Evolutionary conservation across 2,797 vertebrate species (phyloP), one percentile per base, ranked within the genome.

Genomic region (Taenioides sp.): DNA sequence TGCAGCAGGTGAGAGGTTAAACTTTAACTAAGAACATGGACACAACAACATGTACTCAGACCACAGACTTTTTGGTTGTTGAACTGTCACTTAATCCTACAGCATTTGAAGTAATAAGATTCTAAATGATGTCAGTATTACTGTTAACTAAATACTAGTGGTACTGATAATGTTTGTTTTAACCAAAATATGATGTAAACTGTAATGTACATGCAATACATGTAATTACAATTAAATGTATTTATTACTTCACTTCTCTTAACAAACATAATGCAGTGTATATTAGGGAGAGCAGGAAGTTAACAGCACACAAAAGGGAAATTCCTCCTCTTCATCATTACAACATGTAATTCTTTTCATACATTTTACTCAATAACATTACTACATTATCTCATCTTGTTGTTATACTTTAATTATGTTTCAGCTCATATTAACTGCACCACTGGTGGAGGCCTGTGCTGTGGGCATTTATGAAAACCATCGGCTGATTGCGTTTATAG

Each of bases 401-500:
- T n/a, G 7, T 22, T 54, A 22, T 11, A 22, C 11, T 23, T 11
- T 49, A 0, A 0, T 50, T 2, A 18, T 72, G 63, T 22, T 71
- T 7, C 84, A 95, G 94, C 76, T 90, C 16, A 72, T 95, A 66
- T 89, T 94, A 90, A 84, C 73, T 68, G 87, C 95, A 68, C 91
- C 92, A 65, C 84, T 92, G 74, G 94, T 97, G 65, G 95, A 97
- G 74, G 89, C 95, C 65, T 97, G 96, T 74, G 94, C 94, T 0
- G 94, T 96, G 74, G 88, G 80, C 25, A 93, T 96, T 87, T 90
- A 90, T 73, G 81, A 93, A 67, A 84, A 86, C 62, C 81, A 86
- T 71, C 94, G 95, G 37, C 92, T 99, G 83, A 82, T 98, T 43
- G 89, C 97, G 20, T 98, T 98, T 75, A 75, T 96, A 4, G 94